phyloP scores from a whole-genome alignment of 1,140 invertebrate genomes.

The Tyrophagus putrescentiae region DNA sequence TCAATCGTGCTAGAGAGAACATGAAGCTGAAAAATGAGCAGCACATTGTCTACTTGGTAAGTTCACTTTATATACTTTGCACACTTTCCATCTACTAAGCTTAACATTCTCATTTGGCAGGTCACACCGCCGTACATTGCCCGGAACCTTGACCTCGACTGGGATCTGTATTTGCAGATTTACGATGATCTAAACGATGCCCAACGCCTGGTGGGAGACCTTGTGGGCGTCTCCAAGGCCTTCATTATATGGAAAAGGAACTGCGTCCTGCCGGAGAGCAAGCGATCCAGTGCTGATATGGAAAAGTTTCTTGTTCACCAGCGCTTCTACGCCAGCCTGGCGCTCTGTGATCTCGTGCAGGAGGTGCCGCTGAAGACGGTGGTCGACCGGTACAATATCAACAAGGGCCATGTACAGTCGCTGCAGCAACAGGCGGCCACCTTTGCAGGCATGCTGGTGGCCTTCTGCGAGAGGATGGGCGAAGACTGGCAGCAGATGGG shows the following conservation, averaged over 20 bases:
- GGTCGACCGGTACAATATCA: conserved; percentile 63
- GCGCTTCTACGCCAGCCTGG: conserved; percentile 80
- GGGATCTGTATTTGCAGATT: conserved; percentile 60
- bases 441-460: conserved; percentile 89
- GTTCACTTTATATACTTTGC: conserved; percentile 25
- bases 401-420: conserved; percentile 69
- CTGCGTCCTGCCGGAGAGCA: conserved; percentile 53
- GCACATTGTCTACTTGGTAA: conserved; percentile 79
- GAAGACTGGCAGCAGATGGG: conserved; percentile 81
- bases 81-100: no score
- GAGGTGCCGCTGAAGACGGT: conserved; percentile 67
- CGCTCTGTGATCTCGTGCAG: conserved; percentile 78
- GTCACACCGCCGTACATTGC: conserved; percentile 37
- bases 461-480: conserved; percentile 77
- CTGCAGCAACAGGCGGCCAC: conserved; percentile 87
- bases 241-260: conserved; percentile 50
- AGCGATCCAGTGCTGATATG: conserved; percentile 35
- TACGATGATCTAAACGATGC: conserved; percentile 65
- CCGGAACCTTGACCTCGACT: conserved; percentile 48
- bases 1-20: conserved; percentile 72
- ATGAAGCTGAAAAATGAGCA: conserved; percentile 87
- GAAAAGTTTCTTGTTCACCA: conserved; percentile 37
- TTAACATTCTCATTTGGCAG: no score
- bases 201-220: conserved; percentile 65
- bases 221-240: conserved; percentile 80